Evolutionary conservation across 2,888 invertebrate genomes (phyloP), one percentile per base, ranked within the genome.

Genomic region (Dorcus parallelipipedus): DNA sequence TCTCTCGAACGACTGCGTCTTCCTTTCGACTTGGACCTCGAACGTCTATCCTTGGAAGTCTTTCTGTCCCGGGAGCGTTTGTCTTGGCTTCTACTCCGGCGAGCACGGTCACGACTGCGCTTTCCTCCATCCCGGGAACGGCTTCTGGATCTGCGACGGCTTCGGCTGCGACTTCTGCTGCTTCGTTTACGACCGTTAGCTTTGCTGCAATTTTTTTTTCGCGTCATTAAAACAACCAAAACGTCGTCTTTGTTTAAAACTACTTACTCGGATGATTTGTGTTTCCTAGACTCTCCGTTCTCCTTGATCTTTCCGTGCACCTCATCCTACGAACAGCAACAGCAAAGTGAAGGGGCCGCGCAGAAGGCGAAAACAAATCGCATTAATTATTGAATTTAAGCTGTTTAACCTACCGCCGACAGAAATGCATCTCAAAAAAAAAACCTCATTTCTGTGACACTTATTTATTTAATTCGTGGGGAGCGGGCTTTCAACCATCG

Each of bases 241-340:
- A 4, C 49, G 8, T n/a, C 9, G 3, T 49, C 20, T 20, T 3
- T 2, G 38, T 20, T 9, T 20, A 3, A 45, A 45, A 20, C 10
- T 55, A 80, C 82, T 82, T 76, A 84, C 84, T 83, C 81, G 60
- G 83, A 81, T 33, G 79, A 76, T 65, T 80, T 79, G 64, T 72
- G 73, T 61, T 71, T 74, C 50, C 79, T 80, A 62, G 79, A 75
- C 65, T 84, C 85, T 68, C 84, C 84, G 75, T 88, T 84, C 73
- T 84, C 88, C 73, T 82, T 84, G 69, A 83, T 80, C 76, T 80
- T 82, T 73, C 82, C 82, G 68, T 76, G 75, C 64, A 71, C 70
- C 69, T 81, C 81, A 72, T 81, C 81, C 81, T 81, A 80, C 69
- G 79, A 81, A 79, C 79, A 79, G 79, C 78, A 79, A 75, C 75